phyloP scores from a whole-genome alignment of 2,797 vertebrate species.

The Pangasius sanitwongsei region DNA sequence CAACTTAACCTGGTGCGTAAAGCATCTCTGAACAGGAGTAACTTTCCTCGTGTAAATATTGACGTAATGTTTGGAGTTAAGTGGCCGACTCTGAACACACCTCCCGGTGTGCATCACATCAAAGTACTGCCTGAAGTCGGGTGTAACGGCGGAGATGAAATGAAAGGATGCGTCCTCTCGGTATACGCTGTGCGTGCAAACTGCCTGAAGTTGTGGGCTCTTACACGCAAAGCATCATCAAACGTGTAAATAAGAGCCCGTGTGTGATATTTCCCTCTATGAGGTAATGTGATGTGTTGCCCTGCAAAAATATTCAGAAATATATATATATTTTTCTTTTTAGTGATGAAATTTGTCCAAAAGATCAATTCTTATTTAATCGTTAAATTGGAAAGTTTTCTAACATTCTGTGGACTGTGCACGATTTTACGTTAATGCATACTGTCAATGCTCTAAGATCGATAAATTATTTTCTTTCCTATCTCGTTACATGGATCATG shows the following conservation, averaged over 20 bases:
- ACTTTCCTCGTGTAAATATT: neutral
- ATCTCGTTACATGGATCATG: conserved; percentile 4
- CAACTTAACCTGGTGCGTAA: neutral
- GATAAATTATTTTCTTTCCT: neutral
- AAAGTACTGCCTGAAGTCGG: neutral
- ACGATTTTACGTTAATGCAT: neutral
- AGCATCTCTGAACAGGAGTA: neutral
- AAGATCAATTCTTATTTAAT: neutral
- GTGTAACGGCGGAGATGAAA: neutral
- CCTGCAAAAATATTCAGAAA: neutral
- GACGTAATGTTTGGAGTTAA: neutral
- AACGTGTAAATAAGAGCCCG: neutral
- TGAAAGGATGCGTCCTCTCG: neutral
- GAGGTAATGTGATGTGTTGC: neutral
- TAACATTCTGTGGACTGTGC: neutral
- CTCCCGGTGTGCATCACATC: neutral
- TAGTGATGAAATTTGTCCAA: neutral
- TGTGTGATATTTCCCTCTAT: neutral
- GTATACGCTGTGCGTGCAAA: neutral
- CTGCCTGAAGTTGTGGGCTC: neutral
- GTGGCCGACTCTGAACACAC: neutral
- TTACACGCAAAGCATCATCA: neutral
- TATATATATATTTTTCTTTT: neutral
- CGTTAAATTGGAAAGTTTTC: neutral
- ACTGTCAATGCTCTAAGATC: neutral